Conservation (phyloP, 1,140 invertebrate genomes). For the Octopus sinensis region DNA sequence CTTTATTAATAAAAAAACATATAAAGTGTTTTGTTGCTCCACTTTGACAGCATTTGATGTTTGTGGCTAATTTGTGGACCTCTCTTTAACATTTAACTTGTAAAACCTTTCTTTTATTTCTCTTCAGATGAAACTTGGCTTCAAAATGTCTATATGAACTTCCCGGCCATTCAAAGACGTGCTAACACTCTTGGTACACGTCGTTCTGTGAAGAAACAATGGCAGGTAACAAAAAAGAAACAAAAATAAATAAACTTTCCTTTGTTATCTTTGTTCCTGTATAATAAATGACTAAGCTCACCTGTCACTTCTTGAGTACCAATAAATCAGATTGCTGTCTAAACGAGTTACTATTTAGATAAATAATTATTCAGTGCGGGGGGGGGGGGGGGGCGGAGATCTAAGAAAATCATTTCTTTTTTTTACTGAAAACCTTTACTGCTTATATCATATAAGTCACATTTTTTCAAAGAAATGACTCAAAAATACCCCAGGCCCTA, state of each 20-base stretch:
- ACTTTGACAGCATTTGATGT: too few species aligned
- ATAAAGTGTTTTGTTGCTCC: too few species aligned
- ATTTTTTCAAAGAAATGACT: too few species aligned
- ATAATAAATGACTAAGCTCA: neutral
- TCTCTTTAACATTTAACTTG: neutral
- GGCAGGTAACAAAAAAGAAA: slow-evolving; percentile 49
- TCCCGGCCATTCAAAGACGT: slow-evolving; percentile 62
- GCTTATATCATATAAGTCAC: too few species aligned
- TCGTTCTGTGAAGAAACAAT: slow-evolving; percentile 60
- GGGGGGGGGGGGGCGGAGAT: too few species aligned
- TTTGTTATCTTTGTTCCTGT: neutral
- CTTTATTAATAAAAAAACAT: too few species aligned
- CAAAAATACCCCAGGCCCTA: too few species aligned
- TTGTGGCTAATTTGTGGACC: neutral
- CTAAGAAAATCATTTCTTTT: too few species aligned
- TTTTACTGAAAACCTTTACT: too few species aligned
- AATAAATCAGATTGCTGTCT: neutral
- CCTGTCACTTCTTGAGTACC: neutral
- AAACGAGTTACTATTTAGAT: too few species aligned
- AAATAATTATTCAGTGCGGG: too few species aligned
- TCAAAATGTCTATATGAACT: slow-evolving; percentile 64
- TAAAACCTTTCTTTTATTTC: slow-evolving; percentile 23
- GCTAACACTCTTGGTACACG: slow-evolving; percentile 55
- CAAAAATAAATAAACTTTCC: too few species aligned
- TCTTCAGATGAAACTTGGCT: slow-evolving; percentile 63